Evolutionary conservation across 1,140 invertebrate species (phyloP).

Genomic region (Eciton burchellii): DNA sequence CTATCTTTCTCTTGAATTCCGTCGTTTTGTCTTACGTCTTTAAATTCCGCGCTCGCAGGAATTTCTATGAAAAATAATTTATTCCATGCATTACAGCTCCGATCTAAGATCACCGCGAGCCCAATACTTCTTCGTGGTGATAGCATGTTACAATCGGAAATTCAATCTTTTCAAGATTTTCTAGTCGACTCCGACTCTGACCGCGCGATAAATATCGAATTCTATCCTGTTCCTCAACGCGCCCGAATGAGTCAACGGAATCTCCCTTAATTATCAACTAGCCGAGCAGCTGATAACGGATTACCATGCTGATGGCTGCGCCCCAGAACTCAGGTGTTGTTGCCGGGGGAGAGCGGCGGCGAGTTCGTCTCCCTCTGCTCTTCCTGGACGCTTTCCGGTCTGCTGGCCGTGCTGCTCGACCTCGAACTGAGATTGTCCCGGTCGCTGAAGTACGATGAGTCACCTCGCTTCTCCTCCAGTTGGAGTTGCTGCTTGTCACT

Average conservation of each 20-base stretch:
- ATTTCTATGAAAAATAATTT: constrained; percentile 20
- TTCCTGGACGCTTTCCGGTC: constrained; percentile 83
- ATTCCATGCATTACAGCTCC: not conserved
- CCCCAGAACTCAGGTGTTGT: constrained; percentile 80
- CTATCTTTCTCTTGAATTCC: constrained; percentile 7
- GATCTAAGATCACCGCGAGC: constrained; percentile 8
- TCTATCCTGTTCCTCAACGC: not conserved
- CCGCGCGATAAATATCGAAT: not conserved
- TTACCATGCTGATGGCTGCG: constrained; percentile 11
- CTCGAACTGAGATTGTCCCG: constrained; percentile 86
- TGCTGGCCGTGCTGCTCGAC: constrained; percentile 86
- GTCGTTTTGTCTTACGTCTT: not conserved
- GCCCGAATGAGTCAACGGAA: constrained; percentile 10
- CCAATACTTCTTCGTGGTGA: not conserved
- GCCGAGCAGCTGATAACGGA: constrained; percentile 6
- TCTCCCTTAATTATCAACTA: constrained; percentile 15
- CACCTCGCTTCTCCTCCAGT: constrained; percentile 84
- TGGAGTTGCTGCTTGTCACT: constrained; percentile 83
- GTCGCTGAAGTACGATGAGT: constrained; percentile 87
- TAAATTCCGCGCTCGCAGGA: no score
- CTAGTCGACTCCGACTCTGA: not conserved
- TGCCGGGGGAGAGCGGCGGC: constrained; percentile 82
- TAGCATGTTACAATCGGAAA: not conserved
- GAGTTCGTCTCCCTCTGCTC: constrained; percentile 81
- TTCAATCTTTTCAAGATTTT: constrained; percentile 7